Evolutionary conservation across 2,797 vertebrate genomes (phyloP).

Genomic region (Morus bassanus): DNA sequence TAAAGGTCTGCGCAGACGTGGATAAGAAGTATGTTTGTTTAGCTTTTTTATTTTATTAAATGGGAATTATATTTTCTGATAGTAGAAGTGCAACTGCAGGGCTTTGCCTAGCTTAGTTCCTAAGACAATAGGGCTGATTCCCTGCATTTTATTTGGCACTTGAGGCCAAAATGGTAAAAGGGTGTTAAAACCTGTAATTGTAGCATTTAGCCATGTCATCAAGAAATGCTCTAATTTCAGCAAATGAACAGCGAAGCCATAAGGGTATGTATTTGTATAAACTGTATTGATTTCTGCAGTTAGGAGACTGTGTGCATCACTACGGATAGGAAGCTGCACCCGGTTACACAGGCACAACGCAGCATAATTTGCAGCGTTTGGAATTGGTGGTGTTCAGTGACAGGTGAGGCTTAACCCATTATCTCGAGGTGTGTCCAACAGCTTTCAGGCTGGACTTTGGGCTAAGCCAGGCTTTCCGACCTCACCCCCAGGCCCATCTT

Average conservation of each 20-base stretch:
- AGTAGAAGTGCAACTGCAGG: neutral
- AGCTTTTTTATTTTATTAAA: neutral
- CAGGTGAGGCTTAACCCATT: neutral
- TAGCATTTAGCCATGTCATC: neutral
- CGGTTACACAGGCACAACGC: rapidly evolving
- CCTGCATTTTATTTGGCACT: neutral
- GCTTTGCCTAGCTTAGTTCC: neutral
- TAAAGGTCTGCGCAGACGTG: neutral
- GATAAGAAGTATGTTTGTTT: neutral
- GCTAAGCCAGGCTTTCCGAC: neutral
- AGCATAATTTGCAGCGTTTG: rapidly evolving
- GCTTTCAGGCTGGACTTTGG: neutral
- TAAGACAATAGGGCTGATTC: neutral
- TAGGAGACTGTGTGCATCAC: neutral
- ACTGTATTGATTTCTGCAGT: neutral
- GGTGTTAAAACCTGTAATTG: neutral
- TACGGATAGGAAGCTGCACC: rapidly evolving
- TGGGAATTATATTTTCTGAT: neutral
- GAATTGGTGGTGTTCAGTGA: rapidly evolving
- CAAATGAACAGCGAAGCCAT: neutral
- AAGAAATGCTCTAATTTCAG: neutral
- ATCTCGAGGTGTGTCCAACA: neutral
- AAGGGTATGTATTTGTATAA: neutral
- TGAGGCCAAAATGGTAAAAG: neutral
- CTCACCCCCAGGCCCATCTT: neutral